These are phyloP conservation scores for Cyanistes caeruleus DNA, from an alignment of 2,113 vertebrate genomes.

Conservation along the genomic window DNA sequence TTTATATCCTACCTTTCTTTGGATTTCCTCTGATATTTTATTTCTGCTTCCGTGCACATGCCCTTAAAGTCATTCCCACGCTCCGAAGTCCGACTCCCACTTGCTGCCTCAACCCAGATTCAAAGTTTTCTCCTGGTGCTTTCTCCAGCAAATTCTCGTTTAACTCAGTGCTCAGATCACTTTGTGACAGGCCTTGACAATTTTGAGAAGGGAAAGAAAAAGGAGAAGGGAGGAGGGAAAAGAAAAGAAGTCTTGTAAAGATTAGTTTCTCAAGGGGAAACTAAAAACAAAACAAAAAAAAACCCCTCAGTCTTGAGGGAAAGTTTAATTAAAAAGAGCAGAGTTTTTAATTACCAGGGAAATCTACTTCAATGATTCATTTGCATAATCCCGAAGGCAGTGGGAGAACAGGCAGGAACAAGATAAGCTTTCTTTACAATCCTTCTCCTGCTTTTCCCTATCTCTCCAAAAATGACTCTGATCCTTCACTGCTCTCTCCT, in stretches of 20 bases:
- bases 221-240: not conserved
- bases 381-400: conserved; percentile 64
- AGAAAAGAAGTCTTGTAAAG: not conserved
- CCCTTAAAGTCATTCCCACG: not conserved
- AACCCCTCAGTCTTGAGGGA: conserved; percentile 4
- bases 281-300: not conserved
- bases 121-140: not conserved
- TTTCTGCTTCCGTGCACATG: not conserved
- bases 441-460: conserved; percentile 17
- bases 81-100: not conserved
- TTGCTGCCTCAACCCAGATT: not conserved
- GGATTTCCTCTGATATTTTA: not conserved
- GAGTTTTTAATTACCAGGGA: conserved; percentile 74
- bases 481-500: not conserved
- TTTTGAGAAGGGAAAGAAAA: not conserved
- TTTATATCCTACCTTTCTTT: not conserved
- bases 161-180: not conserved
- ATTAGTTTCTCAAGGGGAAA: conserved; percentile 30
- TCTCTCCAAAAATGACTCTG: conserved; percentile 31
- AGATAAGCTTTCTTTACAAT: conserved; percentile 64
- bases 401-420: conserved; percentile 48
- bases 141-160: not conserved
- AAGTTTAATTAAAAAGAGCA: conserved; percentile 74
- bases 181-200: not conserved
- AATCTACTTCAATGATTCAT: conserved; percentile 71